Base-by-base conservation (phyloP, 2,888 invertebrate genomes). In the Dendrolimus pini region DNA sequence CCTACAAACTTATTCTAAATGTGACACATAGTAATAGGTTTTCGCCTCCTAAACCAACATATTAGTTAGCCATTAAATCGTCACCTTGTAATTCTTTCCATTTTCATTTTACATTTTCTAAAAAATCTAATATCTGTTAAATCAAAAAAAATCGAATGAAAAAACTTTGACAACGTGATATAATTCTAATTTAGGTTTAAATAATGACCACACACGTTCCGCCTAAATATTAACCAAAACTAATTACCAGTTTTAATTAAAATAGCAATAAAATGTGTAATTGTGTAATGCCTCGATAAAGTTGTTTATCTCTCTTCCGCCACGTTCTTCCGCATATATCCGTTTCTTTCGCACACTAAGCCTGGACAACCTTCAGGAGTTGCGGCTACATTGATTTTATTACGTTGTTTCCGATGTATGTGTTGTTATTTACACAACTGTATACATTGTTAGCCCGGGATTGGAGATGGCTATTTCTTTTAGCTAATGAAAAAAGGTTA, bases 371-470 rank as follows among this genome's bases (percentile, higher is more conserved):
- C 74, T 74, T 66, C 71, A 62, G 58, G 58, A 62, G 74, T 74
- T 57, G 56, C 60, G 63, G 70, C 79, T 77, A 72, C 78, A 79
- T 80, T 77, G 80, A 80, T 80, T 79, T 79, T 78, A 75, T 74
- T 75, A 69, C 62, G 63, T 67, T 70, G 30, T 30, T 30, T 9
- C n/a, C n/a, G 7, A 62, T 64, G 58, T 60, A 62, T 64, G 58
- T 60, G 42, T 59, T 58, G 63, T 60, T 68, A 67, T 58, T 62
- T 62, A 66, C 30, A 41, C 6, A 42, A 47, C 41, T 7, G 14
- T 55, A 55, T 13, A 18, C 7, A 14, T 53, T 53, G 56, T 54
- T 56, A 18, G 30, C 13, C 13, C 55, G 59, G 59, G 56, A 59
- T 55, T 56, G 42, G 54, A 12, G 52, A 41, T 54, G 52, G 13